These are phyloP conservation scores for Oligia latruncula DNA, from an alignment of 2,888 invertebrate genomes.

Conservation along the genomic window DNA sequence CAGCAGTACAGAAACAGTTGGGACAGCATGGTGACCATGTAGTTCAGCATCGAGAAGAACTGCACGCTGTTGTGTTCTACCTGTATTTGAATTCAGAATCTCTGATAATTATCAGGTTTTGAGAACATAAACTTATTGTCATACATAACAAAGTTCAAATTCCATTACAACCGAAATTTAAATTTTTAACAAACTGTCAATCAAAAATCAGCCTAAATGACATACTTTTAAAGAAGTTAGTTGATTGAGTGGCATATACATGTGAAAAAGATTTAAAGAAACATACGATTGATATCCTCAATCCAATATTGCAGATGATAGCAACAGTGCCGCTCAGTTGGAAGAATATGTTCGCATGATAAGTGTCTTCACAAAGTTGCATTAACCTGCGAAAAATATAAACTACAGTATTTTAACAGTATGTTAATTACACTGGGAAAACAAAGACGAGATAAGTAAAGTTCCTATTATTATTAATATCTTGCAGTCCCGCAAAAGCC, in stretches of 20 bases:
- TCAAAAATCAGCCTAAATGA: neutral
- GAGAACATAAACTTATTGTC: neutral
- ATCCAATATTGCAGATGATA: constrained; percentile 85
- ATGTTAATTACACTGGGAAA: neutral
- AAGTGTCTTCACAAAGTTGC: constrained; percentile 84
- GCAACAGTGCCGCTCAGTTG: constrained; percentile 88
- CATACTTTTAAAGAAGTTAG: neutral
- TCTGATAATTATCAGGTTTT: neutral
- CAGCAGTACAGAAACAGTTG: constrained; percentile 89
- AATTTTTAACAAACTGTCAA: neutral
- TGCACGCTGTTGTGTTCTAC: constrained; percentile 81
- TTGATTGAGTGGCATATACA: neutral
- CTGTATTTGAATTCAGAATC: constrained; percentile 61
- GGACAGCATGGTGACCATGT: constrained; percentile 87
- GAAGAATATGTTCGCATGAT: constrained; percentile 88
- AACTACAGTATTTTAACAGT: neutral
- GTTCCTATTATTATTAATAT: neutral
- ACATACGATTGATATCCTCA: constrained; percentile 83
- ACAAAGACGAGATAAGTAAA: neutral
- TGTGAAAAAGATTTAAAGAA: neutral
- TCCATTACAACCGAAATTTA: neutral
- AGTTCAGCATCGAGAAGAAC: constrained; percentile 84
- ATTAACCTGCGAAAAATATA: constrained; percentile 80
- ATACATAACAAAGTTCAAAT: neutral
- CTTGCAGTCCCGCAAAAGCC: neutral